Conservation (phyloP, 2,888 invertebrate species). For the Sepioteuthis lessoniana region DNA sequence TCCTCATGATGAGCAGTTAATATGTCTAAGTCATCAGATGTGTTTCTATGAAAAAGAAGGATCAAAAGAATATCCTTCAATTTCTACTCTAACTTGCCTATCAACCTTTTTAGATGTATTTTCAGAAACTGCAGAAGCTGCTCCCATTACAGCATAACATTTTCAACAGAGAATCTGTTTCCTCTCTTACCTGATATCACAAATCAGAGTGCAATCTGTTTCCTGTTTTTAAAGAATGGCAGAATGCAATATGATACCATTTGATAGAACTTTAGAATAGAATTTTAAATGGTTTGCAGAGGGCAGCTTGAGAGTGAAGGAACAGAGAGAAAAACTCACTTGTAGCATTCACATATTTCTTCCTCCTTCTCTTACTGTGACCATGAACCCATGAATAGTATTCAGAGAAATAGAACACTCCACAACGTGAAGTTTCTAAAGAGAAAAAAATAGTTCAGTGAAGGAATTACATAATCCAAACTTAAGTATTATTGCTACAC, state of each 20-base stretch:
- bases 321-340: too few species aligned
- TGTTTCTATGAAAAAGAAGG: too few species aligned
- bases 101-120: neutral
- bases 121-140: neutral
- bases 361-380: too few species aligned
- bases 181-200: neutral
- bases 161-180: constrained; percentile 17
- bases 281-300: neutral
- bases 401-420: too few species aligned
- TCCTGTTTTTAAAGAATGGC: constrained; percentile 18
- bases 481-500: neutral
- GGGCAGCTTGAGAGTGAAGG: neutral
- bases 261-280: constrained; percentile 11
- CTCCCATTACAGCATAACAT: neutral
- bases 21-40: too few species aligned
- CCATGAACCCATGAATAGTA: too few species aligned
- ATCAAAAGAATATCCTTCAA: too few species aligned
- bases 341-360: too few species aligned
- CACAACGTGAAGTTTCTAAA: too few species aligned
- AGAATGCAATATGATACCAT: neutral
- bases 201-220: constrained; percentile 10
- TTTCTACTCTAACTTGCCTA: too few species aligned
- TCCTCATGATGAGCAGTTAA: too few species aligned
- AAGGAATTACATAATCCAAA: neutral
- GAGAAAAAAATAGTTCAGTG: neutral